Percentiles rank a stretch among this genome's conserved stretches.
phyloP scores from a whole-genome alignment of 2,888 invertebrate genomes.

The Podabrus alpinus region DNA sequence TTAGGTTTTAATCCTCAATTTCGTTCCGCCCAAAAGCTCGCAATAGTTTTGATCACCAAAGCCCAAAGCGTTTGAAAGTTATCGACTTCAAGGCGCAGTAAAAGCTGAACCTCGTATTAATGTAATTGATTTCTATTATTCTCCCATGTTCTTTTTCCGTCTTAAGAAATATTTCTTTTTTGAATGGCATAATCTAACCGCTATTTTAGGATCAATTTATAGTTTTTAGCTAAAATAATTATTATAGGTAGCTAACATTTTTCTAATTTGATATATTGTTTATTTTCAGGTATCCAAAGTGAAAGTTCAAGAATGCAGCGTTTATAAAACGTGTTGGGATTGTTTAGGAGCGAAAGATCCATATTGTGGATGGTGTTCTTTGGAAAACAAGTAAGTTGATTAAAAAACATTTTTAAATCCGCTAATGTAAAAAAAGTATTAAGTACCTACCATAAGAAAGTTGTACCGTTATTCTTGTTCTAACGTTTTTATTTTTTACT shows the following conservation, averaged over 20 bases:
- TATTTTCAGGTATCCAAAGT: constrained; percentile 75
- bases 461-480: not conserved
- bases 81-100: constrained; percentile 11
- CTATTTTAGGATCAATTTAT: not conserved
- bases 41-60: constrained; percentile 5
- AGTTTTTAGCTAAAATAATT: not conserved
- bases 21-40: constrained; percentile 4
- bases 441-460: not conserved
- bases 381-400: constrained; percentile 81
- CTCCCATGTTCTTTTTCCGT: constrained; percentile 3
- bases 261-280: constrained; percentile 13
- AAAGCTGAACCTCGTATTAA: constrained; percentile 12
- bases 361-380: constrained; percentile 96
- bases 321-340: constrained; percentile 87
- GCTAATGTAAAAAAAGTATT: not conserved
- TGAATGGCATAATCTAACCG: constrained; percentile 1
- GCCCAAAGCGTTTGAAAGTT: constrained; percentile 7
- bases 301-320: constrained; percentile 91
- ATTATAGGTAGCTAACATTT: not conserved
- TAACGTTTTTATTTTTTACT: not conserved
- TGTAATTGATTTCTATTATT: constrained; percentile 16
- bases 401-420: not conserved
- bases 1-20: constrained; percentile 10
- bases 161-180: not conserved
- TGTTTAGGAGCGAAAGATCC: constrained; percentile 94